phyloP scores from a whole-genome alignment of 2,888 invertebrate species.

The Drymonia ruficornis region DNA sequence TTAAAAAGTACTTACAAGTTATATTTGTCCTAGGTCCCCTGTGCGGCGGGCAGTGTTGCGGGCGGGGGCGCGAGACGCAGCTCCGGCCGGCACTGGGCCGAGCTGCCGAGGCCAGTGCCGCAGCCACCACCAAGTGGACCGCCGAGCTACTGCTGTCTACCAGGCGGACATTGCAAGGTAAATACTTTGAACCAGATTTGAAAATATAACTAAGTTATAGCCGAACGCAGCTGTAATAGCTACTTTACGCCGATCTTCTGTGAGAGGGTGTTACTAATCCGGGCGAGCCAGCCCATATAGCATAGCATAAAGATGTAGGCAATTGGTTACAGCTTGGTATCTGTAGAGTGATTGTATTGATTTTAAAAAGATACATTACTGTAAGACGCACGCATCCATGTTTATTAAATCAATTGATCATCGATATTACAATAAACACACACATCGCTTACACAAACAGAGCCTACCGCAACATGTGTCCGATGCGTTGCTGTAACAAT shows the following conservation, averaged over 20 bases:
- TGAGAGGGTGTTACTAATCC: no score
- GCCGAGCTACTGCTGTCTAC: conserved; percentile 91
- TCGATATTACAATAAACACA: conserved; percentile 21
- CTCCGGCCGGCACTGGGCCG: conserved; percentile 85
- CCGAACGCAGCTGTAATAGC: no score
- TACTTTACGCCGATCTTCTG: no score
- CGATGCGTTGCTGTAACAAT: conserved; percentile 21
- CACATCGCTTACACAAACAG: conserved; percentile 12
- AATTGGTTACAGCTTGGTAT: no score
- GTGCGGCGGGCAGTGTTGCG: conserved; percentile 89
- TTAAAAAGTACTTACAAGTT: no score
- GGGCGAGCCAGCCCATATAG: no score
- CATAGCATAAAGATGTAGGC: no score
- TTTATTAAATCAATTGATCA: conserved; percentile 24
- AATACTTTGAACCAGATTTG: conserved; percentile 4
- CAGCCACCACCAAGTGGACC: conserved; percentile 89
- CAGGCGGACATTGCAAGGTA: conserved; percentile 90
- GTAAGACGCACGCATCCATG: background rate
- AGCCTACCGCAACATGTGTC: conserved; percentile 26
- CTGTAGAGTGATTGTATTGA: conserved; percentile 31
- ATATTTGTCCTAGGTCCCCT: conserved; percentile 78
- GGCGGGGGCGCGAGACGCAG: conserved; percentile 84
- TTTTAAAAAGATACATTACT: conserved; percentile 31
- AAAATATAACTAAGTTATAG: no score
- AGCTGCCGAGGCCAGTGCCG: conserved; percentile 88